These are phyloP conservation scores for Harpalus rufipes DNA, from an alignment of 2,888 invertebrate genomes.

Conservation along the genomic window DNA sequence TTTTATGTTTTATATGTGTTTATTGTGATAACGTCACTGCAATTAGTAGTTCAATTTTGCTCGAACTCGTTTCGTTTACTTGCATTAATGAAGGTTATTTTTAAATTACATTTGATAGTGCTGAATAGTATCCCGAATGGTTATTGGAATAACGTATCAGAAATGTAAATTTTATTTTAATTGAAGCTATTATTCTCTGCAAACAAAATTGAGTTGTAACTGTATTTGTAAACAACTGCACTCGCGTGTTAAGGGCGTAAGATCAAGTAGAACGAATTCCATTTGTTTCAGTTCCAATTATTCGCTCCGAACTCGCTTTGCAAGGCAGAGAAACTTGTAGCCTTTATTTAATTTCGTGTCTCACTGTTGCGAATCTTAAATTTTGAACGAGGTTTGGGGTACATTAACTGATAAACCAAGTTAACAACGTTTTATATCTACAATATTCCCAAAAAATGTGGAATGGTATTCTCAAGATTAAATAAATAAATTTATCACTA, in stretches of 20 bases:
- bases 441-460: no score
- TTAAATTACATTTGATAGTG: slow-evolving; percentile 2
- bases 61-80: neutral
- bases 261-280: slow-evolving; percentile 33
- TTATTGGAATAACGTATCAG: slow-evolving; percentile 1
- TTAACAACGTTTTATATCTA: no score
- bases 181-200: slow-evolving; percentile 30
- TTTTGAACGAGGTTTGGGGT: neutral
- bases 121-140: neutral
- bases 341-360: slow-evolving; percentile 25
- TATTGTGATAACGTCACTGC: no score
- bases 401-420: no score
- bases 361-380: neutral
- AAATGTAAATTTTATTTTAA: slow-evolving; percentile 40
- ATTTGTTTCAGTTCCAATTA: slow-evolving; percentile 35
- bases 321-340: slow-evolving; percentile 15
- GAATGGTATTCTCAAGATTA: no score
- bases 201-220: slow-evolving; percentile 31
- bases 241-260: slow-evolving; percentile 30
- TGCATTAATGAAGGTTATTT: slow-evolving; percentile 15
- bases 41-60: neutral
- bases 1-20: no score
- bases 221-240: slow-evolving; percentile 33
- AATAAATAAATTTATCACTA: no score
- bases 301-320: slow-evolving; percentile 7